Evolutionary conservation across 2,888 invertebrate genomes (phyloP).

Genomic region (Tillus elongatus): DNA sequence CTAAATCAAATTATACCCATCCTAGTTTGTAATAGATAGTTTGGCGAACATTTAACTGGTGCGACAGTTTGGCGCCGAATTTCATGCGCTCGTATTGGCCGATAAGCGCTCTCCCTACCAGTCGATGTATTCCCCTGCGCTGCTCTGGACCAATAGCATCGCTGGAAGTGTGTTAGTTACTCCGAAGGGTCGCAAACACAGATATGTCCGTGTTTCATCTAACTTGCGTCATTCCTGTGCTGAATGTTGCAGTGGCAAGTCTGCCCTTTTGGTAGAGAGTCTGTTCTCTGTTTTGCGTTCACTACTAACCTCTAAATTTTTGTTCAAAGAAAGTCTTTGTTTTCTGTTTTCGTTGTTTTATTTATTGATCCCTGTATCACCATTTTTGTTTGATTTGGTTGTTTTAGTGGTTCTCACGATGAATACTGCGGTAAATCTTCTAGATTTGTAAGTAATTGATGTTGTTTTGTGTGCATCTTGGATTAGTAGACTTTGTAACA

Average conservation of each 20-base stretch:
- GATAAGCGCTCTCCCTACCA: slow-evolving; percentile 17
- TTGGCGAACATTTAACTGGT: slow-evolving; percentile 37
- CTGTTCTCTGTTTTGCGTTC: neutral
- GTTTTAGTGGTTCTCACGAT: too few species aligned
- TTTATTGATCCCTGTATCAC: too few species aligned
- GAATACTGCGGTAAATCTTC: too few species aligned
- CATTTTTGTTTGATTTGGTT: too few species aligned
- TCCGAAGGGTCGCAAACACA: slow-evolving; percentile 19
- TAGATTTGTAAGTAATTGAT: too few species aligned
- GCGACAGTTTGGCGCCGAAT: slow-evolving; percentile 41
- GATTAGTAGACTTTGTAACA: too few species aligned
- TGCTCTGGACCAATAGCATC: slow-evolving; percentile 18
- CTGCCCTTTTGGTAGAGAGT: slow-evolving; percentile 11
- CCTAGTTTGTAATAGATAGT: slow-evolving; percentile 33
- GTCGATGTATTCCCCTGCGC: slow-evolving; percentile 10
- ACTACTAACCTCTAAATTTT: slow-evolving; percentile 1
- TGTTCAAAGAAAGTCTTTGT: too few species aligned
- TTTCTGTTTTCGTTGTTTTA: too few species aligned
- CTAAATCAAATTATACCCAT: slow-evolving; percentile 34
- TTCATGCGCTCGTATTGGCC: slow-evolving; percentile 21
- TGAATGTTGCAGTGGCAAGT: slow-evolving; percentile 27
- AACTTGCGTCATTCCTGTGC: slow-evolving; percentile 30
- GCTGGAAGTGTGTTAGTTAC: slow-evolving; percentile 8
- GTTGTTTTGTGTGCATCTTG: too few species aligned
- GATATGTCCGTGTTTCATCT: slow-evolving; percentile 20